These are phyloP conservation scores for Cantharis flavilabris DNA, from an alignment of 2,888 invertebrate genomes.

Conservation along the genomic window DNA sequence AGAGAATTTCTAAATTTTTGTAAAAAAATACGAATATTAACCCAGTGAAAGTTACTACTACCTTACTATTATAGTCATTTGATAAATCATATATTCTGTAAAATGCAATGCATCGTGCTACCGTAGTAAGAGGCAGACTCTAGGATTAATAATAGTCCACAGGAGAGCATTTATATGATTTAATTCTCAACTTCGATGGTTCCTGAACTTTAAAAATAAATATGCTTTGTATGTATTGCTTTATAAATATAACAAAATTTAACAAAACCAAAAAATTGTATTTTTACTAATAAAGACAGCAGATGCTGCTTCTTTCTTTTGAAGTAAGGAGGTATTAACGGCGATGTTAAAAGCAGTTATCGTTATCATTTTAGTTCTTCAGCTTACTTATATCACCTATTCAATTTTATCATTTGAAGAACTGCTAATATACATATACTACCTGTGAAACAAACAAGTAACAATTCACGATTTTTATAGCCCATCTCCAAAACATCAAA, in stretches of 20 bases:
- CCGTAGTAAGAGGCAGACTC: too few relatives aligned
- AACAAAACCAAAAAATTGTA: background rate
- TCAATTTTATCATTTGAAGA: background rate
- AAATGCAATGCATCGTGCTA: too few relatives aligned
- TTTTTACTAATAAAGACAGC: background rate
- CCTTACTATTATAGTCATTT: too few relatives aligned
- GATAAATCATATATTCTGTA: too few relatives aligned
- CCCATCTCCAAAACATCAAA: background rate
- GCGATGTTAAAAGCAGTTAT: background rate
- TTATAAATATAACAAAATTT: background rate
- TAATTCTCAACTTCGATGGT: too few relatives aligned
- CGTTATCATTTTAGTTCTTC: background rate
- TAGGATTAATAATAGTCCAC: too few relatives aligned
- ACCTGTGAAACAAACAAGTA: background rate
- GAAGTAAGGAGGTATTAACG: background rate
- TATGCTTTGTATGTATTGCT: too few relatives aligned
- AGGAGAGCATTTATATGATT: too few relatives aligned
- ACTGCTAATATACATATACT: background rate
- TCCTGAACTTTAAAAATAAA: too few relatives aligned
- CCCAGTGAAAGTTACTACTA: too few relatives aligned
- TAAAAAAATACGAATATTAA: too few relatives aligned
- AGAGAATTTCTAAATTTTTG: too few relatives aligned
- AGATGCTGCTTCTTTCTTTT: background rate
- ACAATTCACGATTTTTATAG: background rate
- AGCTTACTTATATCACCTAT: background rate